Evolutionary conservation across 1,140 invertebrate genomes (phyloP), one percentile per base, ranked within the genome.

Genomic region (Sweltsa coloradensis): DNA sequence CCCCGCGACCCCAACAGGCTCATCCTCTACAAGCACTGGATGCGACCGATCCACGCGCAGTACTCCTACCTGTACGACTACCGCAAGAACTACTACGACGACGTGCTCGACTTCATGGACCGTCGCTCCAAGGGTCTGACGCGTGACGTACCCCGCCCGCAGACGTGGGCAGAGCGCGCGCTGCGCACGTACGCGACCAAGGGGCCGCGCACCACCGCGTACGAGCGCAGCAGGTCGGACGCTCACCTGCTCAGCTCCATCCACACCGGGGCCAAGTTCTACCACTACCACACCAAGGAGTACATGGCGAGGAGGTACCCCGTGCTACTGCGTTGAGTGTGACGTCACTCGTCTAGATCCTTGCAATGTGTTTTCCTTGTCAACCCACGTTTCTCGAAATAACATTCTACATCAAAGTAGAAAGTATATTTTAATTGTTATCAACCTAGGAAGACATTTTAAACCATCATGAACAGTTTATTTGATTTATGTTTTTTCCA

Each of bases 61-160:
- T 89, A 89, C 65, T 74, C 73, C 54, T 88, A 88, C 58, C 70
- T 86, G 58, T 85, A 85, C 64, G 79, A 86, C 58, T 89, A 87
- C 48, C 68, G 69, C 64, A 73, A 78, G 62, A 85, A 84, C 64
- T 89, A 89, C 62, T 89, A 89, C 62, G 75, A 88, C 58, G 84
- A 88, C 56, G 75, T 85, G 27, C 85, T 89, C 57, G 79, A 82
- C 53, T 89, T 80, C 64, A 65, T 89, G 63, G 79, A 89, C 58
- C 76, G 79, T 57, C 74, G 82, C 43, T 75, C 79, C 57, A 71
- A 70, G 51, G 85, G 85, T 2, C 60, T 82, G 22, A 62, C 64
- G 1, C 70, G 77, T 14, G 84, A 87, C 45, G 71, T 73, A 25
- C 85, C 85, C 2, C 70, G 76, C 37, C 74, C 85, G 2, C 79